Percentiles rank a stretch among this genome's conserved stretches.
Conservation (phyloP, 2,113 vertebrate genomes). For the Thunnus thynnus region DNA sequence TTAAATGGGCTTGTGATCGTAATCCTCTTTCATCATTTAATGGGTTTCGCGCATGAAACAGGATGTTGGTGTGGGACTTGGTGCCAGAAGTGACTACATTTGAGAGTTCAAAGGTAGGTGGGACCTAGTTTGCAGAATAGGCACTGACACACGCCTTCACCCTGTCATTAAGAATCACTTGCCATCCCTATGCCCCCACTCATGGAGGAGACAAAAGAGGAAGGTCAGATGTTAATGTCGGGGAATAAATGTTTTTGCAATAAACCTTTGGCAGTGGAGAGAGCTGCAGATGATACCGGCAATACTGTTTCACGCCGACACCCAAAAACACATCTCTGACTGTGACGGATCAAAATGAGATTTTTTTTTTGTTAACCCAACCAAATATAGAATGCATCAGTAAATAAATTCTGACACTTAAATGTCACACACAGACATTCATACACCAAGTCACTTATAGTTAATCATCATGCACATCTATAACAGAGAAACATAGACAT, state of each 20-base stretch:
- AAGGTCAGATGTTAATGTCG: conserved; percentile 26
- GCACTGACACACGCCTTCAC: neutral
- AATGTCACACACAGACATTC: neutral
- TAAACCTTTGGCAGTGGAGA: neutral
- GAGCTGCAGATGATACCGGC: neutral
- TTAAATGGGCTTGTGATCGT: neutral
- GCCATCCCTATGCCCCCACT: neutral
- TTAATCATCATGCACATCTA: neutral
- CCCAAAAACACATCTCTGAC: neutral
- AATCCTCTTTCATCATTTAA: neutral
- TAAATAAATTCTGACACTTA: neutral
- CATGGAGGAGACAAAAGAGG: neutral
- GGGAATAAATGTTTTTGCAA: neutral
- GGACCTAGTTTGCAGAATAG: neutral
- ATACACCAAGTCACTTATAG: neutral
- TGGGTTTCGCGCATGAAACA: neutral
- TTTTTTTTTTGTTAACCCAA: neutral
- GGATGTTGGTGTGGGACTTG: neutral
- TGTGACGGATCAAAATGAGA: no score
- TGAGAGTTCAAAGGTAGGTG: neutral
- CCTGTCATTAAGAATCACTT: conserved; percentile 8
- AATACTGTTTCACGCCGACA: neutral
- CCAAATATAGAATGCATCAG: neutral
- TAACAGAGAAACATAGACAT: neutral
- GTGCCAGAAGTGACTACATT: neutral